These are phyloP conservation scores for Gastrophryne carolinensis DNA, from an alignment of 2,797 vertebrate species.

Conservation along the genomic window DNA sequence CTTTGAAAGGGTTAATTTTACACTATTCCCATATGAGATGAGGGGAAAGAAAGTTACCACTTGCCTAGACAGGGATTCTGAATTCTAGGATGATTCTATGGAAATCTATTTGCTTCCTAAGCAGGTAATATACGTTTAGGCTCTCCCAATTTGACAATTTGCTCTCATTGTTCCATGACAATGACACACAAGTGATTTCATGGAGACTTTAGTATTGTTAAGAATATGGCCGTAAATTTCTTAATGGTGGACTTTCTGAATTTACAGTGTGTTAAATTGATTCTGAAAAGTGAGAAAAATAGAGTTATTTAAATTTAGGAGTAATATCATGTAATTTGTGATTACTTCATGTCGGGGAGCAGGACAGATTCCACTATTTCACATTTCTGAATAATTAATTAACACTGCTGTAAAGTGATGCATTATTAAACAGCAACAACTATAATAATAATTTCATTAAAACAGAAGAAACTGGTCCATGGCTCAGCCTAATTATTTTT, in stretches of 20 bases:
- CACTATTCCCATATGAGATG: too few relatives aligned
- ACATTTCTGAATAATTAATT: background rate
- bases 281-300: slow-evolving; percentile 6
- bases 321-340: background rate
- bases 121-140: too few relatives aligned
- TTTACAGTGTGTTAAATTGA: slow-evolving; percentile 27
- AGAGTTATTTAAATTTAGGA: slow-evolving; percentile 16
- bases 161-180: background rate
- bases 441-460: background rate
- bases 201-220: background rate
- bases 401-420: slow-evolving; percentile 1
- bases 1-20: too few relatives aligned
- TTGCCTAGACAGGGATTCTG: too few relatives aligned
- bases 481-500: background rate
- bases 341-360: background rate
- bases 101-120: too few relatives aligned
- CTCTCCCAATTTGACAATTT: too few relatives aligned
- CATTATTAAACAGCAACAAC: background rate
- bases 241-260: slow-evolving; percentile 4
- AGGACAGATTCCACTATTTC: background rate
- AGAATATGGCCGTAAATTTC: background rate
- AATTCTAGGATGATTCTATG: too few relatives aligned
- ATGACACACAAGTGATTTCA: background rate
- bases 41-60: too few relatives aligned
- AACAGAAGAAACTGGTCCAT: background rate